Conservation (phyloP, 2,113 vertebrate species). For the Dipodomys ordii region DNA sequence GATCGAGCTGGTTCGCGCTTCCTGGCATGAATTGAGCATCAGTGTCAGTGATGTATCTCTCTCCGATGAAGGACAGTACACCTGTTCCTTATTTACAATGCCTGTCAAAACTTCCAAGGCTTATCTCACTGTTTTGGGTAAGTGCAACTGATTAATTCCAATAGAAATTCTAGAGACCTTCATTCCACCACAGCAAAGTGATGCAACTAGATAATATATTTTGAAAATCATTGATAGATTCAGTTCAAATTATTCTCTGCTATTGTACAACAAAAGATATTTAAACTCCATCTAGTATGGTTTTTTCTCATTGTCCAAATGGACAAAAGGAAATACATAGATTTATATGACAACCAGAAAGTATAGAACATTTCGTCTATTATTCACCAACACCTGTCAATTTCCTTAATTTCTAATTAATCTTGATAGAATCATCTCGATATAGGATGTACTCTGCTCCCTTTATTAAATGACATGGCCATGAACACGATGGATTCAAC, state of each 20-base stretch:
- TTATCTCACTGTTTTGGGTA: constrained; percentile 97
- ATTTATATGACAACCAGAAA: not conserved
- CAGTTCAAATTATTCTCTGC: not conserved
- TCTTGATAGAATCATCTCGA: not conserved
- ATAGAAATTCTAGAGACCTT: not conserved
- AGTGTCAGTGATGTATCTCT: constrained; percentile 95
- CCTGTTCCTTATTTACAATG: constrained; percentile 99
- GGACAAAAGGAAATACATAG: not conserved
- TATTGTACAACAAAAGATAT: not conserved
- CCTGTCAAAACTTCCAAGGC: constrained; percentile 99
- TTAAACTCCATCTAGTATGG: not conserved
- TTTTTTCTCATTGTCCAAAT: constrained; percentile 1
- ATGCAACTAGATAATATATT: not conserved
- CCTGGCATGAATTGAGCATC: constrained; percentile 97
- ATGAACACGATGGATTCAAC: constrained; percentile 1
- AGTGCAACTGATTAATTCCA: constrained; percentile 75
- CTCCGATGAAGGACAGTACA: constrained; percentile 98
- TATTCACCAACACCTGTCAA: not conserved
- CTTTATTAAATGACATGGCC: not conserved
- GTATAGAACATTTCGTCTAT: not conserved
- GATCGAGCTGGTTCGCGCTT: constrained; percentile 96
- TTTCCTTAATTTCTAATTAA: not conserved
- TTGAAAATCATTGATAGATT: not conserved
- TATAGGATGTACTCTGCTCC: not conserved
- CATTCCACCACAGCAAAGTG: not conserved